Percentiles rank a stretch among this genome's conserved stretches.
Evolutionary conservation across 2,113 vertebrate species (phyloP).

Genomic region (Sinocyclocheilus grahami): DNA sequence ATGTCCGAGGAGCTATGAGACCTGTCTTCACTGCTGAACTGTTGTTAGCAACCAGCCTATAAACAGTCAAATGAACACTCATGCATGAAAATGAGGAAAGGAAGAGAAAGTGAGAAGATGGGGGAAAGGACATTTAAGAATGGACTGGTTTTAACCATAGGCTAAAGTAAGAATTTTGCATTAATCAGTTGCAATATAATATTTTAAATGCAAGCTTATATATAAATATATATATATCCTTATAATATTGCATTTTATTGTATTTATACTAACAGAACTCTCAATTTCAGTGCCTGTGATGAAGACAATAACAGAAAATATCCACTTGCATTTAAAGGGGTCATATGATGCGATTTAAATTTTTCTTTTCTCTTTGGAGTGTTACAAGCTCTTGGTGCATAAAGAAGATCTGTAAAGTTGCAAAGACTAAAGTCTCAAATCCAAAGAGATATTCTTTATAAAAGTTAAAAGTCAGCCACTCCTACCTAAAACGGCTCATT

Average conservation of each 20-base stretch:
- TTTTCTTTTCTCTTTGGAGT: no score
- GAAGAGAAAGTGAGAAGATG: not conserved
- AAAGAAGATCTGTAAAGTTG: no score
- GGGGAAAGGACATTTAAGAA: not conserved
- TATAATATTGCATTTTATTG: not conserved
- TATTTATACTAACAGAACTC: not conserved
- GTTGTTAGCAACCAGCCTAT: conserved; percentile 52
- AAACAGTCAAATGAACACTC: conserved; percentile 37
- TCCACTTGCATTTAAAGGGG: not conserved
- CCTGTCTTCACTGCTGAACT: conserved; percentile 10
- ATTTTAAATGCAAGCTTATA: not conserved
- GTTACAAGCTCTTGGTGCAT: no score
- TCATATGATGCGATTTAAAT: no score
- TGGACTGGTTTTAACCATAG: not conserved
- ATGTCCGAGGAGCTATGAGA: not conserved
- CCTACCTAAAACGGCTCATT: no score
- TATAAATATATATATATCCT: not conserved
- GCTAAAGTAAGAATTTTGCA: not conserved
- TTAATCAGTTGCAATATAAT: not conserved
- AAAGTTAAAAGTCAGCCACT: no score
- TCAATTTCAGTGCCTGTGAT: not conserved
- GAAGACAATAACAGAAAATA: not conserved
- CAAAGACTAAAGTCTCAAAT: no score
- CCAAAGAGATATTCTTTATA: no score
- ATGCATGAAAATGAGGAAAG: not conserved